Evolutionary conservation across 1,140 invertebrate species (phyloP).

Genomic region (Dreissena polymorpha): DNA sequence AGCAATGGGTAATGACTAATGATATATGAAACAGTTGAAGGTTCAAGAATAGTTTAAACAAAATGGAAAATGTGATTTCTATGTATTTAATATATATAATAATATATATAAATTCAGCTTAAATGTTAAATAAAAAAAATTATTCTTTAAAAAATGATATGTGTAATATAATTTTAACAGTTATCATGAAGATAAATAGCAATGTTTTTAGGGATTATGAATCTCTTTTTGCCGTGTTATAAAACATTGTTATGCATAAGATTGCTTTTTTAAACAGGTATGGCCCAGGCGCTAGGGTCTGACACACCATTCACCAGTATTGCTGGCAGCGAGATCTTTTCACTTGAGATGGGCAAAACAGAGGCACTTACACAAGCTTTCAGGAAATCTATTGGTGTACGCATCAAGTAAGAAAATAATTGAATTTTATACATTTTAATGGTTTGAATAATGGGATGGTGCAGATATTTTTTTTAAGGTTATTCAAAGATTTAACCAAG

Average conservation of each 20-base stretch:
- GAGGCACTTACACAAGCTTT: constrained; percentile 99
- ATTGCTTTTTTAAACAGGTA: constrained; percentile 78
- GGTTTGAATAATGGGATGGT: too few species aligned
- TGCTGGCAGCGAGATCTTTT: constrained; percentile 99
- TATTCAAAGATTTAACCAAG: too few species aligned
- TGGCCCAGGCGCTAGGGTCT: constrained; percentile 95
- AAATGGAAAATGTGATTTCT: not conserved
- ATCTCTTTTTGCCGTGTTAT: too few species aligned
- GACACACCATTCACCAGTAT: constrained; percentile 99
- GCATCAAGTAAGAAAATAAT: constrained; percentile 90
- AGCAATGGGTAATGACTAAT: constrained; percentile 87
- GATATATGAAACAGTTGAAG: constrained; percentile 1
- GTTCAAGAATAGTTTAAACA: too few species aligned
- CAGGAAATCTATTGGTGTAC: constrained; percentile 97
- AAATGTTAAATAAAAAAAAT: not conserved
- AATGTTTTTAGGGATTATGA: not conserved
- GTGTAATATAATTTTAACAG: not conserved
- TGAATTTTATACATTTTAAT: too few species aligned
- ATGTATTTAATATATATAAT: too few species aligned
- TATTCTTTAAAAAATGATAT: too few species aligned
- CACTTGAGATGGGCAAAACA: constrained; percentile 99
- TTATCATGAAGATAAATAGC: not conserved
- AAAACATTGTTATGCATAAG: too few species aligned
- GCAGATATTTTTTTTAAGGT: too few species aligned
- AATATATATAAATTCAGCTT: too few species aligned